phyloP scores from a whole-genome alignment of 2,888 invertebrate genomes.

The Drosophila mimica region DNA sequence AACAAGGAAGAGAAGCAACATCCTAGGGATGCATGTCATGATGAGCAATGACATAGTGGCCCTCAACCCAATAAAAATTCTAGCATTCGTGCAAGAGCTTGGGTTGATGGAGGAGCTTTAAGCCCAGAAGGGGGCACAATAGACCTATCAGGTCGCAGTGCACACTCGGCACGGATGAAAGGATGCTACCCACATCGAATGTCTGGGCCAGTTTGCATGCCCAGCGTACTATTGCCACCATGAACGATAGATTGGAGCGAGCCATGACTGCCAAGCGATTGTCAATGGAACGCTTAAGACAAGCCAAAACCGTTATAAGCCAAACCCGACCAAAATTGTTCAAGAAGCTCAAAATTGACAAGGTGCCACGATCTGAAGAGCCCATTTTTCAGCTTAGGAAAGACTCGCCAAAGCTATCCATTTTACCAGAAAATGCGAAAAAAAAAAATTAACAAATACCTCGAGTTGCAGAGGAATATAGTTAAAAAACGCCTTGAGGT shows the following conservation, averaged over 20 bases:
- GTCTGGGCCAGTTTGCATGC: slow-evolving; percentile 1
- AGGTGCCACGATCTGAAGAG: not conserved
- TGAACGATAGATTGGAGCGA: not conserved
- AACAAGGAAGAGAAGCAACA: too few relatives aligned
- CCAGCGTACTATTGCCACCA: slow-evolving; percentile 13
- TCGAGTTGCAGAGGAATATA: not conserved
- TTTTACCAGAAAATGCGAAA: not conserved
- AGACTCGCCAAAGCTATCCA: not conserved
- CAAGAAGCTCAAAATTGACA: not conserved
- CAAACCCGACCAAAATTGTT: not conserved
- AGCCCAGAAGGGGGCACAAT: too few relatives aligned
- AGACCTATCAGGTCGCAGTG: too few relatives aligned
- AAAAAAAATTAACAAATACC: not conserved
- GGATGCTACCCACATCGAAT: not conserved
- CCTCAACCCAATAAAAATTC: too few relatives aligned
- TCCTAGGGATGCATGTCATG: too few relatives aligned
- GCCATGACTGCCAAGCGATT: not conserved
- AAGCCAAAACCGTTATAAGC: not conserved
- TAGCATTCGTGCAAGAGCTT: too few relatives aligned
- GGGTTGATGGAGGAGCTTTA: too few relatives aligned
- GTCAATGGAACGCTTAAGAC: not conserved
- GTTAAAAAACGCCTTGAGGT: not conserved
- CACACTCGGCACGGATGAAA: not conserved
- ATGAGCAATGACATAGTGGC: too few relatives aligned
- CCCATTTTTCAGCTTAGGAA: not conserved